Percentiles rank a stretch among this genome's conserved stretches.
These are phyloP conservation scores for Helicorthomorpha holstii DNA, from an alignment of 1,140 invertebrate genomes.

Conservation along the genomic window DNA sequence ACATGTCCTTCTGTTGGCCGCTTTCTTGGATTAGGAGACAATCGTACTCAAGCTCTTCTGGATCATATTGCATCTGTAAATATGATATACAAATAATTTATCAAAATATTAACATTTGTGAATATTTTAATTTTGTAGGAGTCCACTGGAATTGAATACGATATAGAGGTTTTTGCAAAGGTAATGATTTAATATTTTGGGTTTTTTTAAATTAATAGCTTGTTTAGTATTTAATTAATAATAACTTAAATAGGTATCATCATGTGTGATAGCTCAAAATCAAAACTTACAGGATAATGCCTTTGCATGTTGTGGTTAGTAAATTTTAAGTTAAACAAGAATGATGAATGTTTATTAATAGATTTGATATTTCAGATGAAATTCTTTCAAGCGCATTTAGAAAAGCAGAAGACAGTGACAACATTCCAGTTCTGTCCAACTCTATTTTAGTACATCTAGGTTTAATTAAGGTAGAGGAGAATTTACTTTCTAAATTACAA, in stretches of 20 bases:
- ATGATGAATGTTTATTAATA: not conserved
- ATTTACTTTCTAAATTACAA: not conserved
- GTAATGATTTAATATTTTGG: too few species aligned
- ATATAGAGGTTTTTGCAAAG: not conserved
- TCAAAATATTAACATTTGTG: constrained; percentile 9
- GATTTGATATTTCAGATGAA: constrained; percentile 15
- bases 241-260: too few species aligned
- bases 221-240: too few species aligned
- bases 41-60: constrained; percentile 26
- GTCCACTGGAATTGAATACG: constrained; percentile 21
- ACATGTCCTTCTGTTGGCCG: constrained; percentile 35
- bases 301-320: constrained; percentile 25
- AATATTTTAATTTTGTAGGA: constrained; percentile 12
- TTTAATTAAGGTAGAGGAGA: constrained; percentile 40
- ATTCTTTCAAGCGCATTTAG: constrained; percentile 40
- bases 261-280: constrained; percentile 32
- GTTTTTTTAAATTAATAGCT: too few species aligned
- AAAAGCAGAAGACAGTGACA: constrained; percentile 30
- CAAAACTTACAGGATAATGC: constrained; percentile 34
- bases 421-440: constrained; percentile 39
- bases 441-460: constrained; percentile 44
- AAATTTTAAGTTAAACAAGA: not conserved
- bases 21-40: constrained; percentile 31
- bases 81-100: constrained; percentile 15
- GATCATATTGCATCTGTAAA: constrained; percentile 28